Percentiles rank a stretch among this genome's conserved stretches.
phyloP scores from a whole-genome alignment of 2,113 vertebrate species.

The Amphiprion percula region DNA sequence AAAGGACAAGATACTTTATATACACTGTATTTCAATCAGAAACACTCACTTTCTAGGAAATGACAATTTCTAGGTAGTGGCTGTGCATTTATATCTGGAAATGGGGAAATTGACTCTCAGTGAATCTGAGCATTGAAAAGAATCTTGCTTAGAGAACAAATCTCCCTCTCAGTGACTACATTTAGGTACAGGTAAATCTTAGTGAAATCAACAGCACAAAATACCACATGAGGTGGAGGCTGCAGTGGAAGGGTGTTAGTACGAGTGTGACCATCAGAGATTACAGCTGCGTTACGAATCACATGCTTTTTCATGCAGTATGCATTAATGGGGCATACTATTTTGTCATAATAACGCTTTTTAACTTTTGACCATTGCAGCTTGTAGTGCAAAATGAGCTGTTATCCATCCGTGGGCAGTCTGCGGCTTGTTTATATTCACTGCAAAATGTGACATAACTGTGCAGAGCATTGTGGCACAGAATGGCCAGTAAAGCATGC shows the following conservation, averaged over 20 bases:
- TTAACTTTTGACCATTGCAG: too few relatives aligned
- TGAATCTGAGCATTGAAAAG: not conserved
- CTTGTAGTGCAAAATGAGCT: not conserved
- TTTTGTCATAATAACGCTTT: too few relatives aligned
- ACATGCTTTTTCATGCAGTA: too few relatives aligned
- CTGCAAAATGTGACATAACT: too few relatives aligned
- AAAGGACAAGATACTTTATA: not conserved
- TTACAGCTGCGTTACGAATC: too few relatives aligned
- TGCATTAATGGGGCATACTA: too few relatives aligned
- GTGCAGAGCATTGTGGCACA: too few relatives aligned
- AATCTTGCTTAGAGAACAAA: not conserved
- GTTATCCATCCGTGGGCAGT: too few relatives aligned
- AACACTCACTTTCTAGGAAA: not conserved
- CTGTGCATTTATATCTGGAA: not conserved
- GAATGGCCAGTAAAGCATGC: too few relatives aligned
- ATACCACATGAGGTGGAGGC: not conserved
- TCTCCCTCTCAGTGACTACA: not conserved
- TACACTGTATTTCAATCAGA: conserved; percentile 6
- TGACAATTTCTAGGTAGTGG: not conserved
- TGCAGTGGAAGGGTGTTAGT: not conserved
- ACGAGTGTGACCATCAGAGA: too few relatives aligned
- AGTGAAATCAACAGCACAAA: not conserved
- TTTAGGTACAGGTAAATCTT: not conserved
- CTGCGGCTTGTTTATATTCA: too few relatives aligned
- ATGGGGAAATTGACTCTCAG: not conserved